Percentiles rank a stretch among this genome's conserved stretches.
Evolutionary conservation across 2,113 vertebrate genomes (phyloP).

Genomic region (Eolophus roseicapilla): DNA sequence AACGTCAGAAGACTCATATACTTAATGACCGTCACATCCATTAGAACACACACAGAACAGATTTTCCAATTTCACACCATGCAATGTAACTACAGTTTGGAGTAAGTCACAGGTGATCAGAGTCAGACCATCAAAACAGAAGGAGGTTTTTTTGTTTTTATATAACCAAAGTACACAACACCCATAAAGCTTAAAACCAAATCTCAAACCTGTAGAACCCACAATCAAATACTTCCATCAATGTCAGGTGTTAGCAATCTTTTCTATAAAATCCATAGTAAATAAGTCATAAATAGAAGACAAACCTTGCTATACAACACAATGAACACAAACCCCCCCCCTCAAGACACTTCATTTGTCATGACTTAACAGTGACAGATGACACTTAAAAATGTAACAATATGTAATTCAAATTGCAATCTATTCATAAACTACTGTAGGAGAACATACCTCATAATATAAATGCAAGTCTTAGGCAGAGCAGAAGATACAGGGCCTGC

Average conservation of each 20-base stretch:
- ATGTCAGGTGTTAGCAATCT: neutral
- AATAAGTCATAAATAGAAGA: neutral
- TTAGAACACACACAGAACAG: slow-evolving; percentile 90
- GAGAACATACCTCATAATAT: slow-evolving; percentile 26
- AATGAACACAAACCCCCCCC: neutral
- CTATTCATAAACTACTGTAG: slow-evolving; percentile 7
- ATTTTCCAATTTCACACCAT: slow-evolving; percentile 88
- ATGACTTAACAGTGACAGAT: neutral
- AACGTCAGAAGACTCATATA: slow-evolving; percentile 91
- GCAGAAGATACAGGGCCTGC: neutral
- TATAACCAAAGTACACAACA: neutral
- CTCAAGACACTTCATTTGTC: neutral
- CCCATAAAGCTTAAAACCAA: neutral
- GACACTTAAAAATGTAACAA: neutral
- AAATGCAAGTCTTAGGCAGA: slow-evolving; percentile 16
- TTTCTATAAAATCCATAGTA: neutral
- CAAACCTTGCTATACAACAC: neutral
- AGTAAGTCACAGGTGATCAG: slow-evolving; percentile 67
- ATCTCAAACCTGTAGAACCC: neutral
- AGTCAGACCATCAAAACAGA: neutral
- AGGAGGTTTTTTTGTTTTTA: slow-evolving; percentile 5
- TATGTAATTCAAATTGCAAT: slow-evolving; percentile 20
- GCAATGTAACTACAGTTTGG: slow-evolving; percentile 54
- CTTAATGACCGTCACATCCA: slow-evolving; percentile 96
- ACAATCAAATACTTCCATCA: neutral